Conservation (phyloP, 2,113 vertebrate species). For the Callocephalon fimbriatum region DNA sequence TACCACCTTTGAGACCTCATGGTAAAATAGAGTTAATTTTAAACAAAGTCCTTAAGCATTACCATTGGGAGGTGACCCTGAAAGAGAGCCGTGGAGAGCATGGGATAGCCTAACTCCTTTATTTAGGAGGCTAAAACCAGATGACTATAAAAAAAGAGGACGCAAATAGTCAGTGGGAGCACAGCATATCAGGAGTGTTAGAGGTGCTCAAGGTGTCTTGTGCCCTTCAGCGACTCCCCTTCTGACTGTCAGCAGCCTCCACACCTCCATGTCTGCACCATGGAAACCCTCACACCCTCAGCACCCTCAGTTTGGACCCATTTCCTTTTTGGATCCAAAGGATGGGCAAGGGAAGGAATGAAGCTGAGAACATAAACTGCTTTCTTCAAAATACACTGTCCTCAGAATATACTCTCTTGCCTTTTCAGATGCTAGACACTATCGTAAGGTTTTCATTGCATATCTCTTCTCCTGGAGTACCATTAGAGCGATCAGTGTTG, state of each 20-base stretch:
- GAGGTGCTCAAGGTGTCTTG: neutral
- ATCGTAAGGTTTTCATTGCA: neutral
- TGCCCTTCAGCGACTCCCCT: neutral
- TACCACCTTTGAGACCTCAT: neutral
- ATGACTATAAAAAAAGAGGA: neutral
- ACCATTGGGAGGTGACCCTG: neutral
- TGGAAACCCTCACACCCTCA: neutral
- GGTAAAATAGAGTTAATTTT: neutral
- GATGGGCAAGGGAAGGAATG: neutral
- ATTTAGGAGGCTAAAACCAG: neutral
- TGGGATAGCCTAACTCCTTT: neutral
- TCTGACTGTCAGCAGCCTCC: neutral
- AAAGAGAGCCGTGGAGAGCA: neutral
- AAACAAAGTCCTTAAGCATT: neutral
- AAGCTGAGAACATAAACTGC: neutral
- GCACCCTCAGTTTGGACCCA: neutral
- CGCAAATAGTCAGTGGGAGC: neutral
- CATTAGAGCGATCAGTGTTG: neutral
- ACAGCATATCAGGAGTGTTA: neutral
- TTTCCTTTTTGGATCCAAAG: neutral
- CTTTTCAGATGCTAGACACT: neutral
- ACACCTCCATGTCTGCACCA: neutral
- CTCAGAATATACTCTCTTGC: neutral
- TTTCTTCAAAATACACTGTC: neutral
- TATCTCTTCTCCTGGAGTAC: slow-evolving; percentile 12